Conservation (phyloP, 2,797 vertebrate species). For the Pachyuromys duprasi region DNA sequence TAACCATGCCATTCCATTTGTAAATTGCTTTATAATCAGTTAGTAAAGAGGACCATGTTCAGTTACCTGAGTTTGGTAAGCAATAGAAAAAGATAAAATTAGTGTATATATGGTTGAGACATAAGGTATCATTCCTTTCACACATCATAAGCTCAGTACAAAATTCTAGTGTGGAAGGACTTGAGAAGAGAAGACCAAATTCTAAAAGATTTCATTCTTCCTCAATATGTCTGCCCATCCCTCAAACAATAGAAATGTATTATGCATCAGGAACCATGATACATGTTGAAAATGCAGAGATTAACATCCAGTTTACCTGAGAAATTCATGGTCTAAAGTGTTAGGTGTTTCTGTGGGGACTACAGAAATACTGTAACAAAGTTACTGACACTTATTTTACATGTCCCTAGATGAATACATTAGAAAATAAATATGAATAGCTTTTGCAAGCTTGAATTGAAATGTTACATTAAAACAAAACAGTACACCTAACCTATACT, state of each 20-base stretch:
- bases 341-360: not conserved
- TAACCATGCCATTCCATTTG: not conserved
- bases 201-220: not conserved
- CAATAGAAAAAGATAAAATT: not conserved
- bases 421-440: not conserved
- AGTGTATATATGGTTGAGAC: not conserved
- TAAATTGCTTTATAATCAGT: slow-evolving; percentile 48
- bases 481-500: not conserved
- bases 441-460: not conserved
- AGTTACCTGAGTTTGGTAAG: slow-evolving; percentile 30
- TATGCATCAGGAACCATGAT: not conserved
- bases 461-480: not conserved
- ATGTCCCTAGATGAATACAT: not conserved
- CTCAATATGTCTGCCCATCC: not conserved
- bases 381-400: not conserved
- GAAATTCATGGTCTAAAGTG: not conserved
- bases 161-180: not conserved
- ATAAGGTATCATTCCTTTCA: not conserved
- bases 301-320: not conserved
- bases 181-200: not conserved
- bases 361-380: not conserved
- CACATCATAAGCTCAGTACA: not conserved
- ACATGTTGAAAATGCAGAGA: not conserved
- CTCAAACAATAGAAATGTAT: not conserved
- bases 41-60: not conserved